Percentiles rank a stretch among this genome's conserved stretches.
These are phyloP conservation scores for Heteronetta atricapilla DNA, from an alignment of 2,113 vertebrate species.

Conservation along the genomic window DNA sequence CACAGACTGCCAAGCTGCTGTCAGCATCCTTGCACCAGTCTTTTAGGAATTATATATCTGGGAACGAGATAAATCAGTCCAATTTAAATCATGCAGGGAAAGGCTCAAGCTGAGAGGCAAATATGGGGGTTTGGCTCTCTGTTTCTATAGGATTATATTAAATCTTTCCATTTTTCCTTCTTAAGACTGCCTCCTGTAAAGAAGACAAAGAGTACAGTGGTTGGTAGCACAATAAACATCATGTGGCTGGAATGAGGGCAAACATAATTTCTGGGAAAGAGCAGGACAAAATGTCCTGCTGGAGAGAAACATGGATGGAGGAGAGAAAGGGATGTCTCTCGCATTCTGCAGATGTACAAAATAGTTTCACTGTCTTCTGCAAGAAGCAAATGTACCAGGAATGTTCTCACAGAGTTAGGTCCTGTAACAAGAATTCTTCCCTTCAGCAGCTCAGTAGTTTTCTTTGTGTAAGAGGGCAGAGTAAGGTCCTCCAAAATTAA, in stretches of 20 bases:
- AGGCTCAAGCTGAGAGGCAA: background rate
- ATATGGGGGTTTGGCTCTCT: background rate
- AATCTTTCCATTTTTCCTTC: background rate
- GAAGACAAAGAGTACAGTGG: background rate
- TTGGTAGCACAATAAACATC: constrained; percentile 1
- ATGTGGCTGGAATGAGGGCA: background rate
- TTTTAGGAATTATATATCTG: background rate
- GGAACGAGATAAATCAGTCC: background rate
- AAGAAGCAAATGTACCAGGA: background rate
- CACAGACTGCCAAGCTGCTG: background rate
- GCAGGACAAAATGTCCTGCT: background rate
- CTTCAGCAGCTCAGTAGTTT: constrained; percentile 20
- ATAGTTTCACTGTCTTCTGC: constrained; percentile 4
- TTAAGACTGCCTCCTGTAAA: background rate
- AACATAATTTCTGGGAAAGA: background rate
- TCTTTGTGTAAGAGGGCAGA: background rate
- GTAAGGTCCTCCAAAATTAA: background rate
- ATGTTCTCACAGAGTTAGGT: background rate
- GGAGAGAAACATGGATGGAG: background rate
- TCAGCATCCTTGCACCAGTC: background rate
- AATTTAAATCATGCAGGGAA: background rate
- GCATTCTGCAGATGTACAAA: background rate
- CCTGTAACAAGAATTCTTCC: background rate
- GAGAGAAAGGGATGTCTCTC: background rate
- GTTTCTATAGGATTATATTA: background rate